Percentiles rank a stretch among this genome's conserved stretches.
phyloP scores from a whole-genome alignment of 2,797 vertebrate species.

The Tangara arthus region DNA sequence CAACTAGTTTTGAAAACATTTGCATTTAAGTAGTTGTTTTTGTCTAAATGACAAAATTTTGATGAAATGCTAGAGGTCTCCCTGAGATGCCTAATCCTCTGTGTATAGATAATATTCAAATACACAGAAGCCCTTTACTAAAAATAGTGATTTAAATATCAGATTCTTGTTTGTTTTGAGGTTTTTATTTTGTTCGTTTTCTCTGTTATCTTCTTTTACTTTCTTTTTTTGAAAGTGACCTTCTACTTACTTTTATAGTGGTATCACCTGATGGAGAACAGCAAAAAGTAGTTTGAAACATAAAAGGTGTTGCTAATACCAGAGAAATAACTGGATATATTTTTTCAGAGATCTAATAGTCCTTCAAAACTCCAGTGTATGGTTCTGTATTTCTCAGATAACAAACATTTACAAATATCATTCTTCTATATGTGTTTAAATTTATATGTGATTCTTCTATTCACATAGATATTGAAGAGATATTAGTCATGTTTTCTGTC shows the following conservation, averaged over 20 bases:
- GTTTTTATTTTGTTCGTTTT: background rate
- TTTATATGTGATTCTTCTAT: background rate
- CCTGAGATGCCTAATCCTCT: background rate
- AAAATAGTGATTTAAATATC: background rate
- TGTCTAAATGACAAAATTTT: background rate
- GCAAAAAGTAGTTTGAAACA: background rate
- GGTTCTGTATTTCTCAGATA: background rate
- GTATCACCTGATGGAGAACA: background rate
- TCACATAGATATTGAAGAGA: background rate
- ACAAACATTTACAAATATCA: background rate
- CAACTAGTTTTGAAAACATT: background rate
- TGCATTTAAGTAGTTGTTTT: background rate
- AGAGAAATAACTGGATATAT: background rate
- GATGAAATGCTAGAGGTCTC: background rate
- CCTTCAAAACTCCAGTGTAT: background rate
- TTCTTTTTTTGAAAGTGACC: background rate
- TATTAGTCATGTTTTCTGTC: background rate
- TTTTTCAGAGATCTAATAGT: background rate
- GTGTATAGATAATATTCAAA: background rate
- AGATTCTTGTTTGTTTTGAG: background rate
- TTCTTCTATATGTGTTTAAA: background rate
- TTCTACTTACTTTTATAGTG: background rate
- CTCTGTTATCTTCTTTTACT: background rate
- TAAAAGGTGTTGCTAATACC: background rate
- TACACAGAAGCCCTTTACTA: background rate